Evolutionary conservation across 1,140 invertebrate genomes (phyloP), one percentile per base, ranked within the genome.

Genomic region (Notospermus geniculatus): DNA sequence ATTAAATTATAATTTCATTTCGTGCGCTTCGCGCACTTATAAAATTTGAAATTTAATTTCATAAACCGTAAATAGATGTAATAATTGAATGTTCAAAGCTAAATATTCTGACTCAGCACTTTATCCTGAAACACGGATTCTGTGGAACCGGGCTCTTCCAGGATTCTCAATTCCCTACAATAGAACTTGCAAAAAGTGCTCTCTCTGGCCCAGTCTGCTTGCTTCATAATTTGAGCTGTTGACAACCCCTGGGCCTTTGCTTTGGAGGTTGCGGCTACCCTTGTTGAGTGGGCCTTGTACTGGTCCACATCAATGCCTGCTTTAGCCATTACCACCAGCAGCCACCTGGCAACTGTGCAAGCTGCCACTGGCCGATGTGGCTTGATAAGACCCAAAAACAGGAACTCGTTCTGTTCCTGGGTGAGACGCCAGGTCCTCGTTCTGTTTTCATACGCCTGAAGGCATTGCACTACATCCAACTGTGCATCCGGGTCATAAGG

Each of bases 41-140:
- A 50, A 53, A 39, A 60, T 60, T 60, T 41, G 17, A 19, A 56
- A 56, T 62, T 57, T 56, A 50, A 56, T 50, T 36, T 62, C 54
- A 41, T 29, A 62, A 57, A 62, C 54, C 46, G 23, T 36, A 55
- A 55, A 54, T 62, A 62, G 41, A 54, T 62, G 46, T 50, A 62
- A 62, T 52, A 56, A 46, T 36, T 62, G 60, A 56, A 62, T 62
- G 36, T 55, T 62, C 45, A 56, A 62, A 55, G 41, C 27, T n/a
- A 25, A 1, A 15, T 17, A 15, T 19, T 39, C 11, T 9, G 15
- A 15, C 15, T 15, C n/a, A 36, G 15, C 32, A 36, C 32, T 15
- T 36, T 36, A 4, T 36, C 32, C 15, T 36, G 32, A 36, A 36
- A 36, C 5, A 4, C 15, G 4, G 4, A 15, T 15, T 15, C 32